phyloP scores from a whole-genome alignment of 2,113 vertebrate species.

The Raja brachyura region DNA sequence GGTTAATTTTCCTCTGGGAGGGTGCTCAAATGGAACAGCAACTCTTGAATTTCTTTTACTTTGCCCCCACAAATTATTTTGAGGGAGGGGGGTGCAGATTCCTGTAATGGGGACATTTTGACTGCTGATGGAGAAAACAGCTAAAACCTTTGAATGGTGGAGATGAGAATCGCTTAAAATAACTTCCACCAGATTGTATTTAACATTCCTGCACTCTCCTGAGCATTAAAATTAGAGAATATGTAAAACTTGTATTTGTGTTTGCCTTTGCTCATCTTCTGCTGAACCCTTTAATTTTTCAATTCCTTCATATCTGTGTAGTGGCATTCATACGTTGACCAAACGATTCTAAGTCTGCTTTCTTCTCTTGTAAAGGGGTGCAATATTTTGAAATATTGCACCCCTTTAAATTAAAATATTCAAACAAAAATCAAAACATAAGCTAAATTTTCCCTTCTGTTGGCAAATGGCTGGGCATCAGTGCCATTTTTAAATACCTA shows the following conservation, averaged over 20 bases:
- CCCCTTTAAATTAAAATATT: neutral
- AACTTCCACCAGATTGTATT: neutral
- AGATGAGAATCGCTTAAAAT: neutral
- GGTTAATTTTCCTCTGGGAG: neutral
- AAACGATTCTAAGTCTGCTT: neutral
- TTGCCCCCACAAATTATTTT: neutral
- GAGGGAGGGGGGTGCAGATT: neutral
- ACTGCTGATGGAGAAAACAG: neutral
- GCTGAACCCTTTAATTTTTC: no score
- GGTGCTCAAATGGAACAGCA: neutral
- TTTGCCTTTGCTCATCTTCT: no score
- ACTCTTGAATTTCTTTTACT: neutral
- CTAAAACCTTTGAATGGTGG: neutral
- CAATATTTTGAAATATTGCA: no score
- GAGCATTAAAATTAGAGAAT: neutral
- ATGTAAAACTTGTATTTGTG: no score
- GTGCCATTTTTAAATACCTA: neutral
- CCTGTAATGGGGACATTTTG: neutral
- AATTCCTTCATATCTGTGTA: no score
- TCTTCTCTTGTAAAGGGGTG: neutral
- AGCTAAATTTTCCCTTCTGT: neutral
- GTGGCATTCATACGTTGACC: neutral
- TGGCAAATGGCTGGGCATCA: neutral
- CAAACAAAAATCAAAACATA: neutral
- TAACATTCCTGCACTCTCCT: neutral